These are phyloP conservation scores for Rhogogaster chlorosoma DNA, from an alignment of 2,888 invertebrate genomes.

Conservation along the genomic window DNA sequence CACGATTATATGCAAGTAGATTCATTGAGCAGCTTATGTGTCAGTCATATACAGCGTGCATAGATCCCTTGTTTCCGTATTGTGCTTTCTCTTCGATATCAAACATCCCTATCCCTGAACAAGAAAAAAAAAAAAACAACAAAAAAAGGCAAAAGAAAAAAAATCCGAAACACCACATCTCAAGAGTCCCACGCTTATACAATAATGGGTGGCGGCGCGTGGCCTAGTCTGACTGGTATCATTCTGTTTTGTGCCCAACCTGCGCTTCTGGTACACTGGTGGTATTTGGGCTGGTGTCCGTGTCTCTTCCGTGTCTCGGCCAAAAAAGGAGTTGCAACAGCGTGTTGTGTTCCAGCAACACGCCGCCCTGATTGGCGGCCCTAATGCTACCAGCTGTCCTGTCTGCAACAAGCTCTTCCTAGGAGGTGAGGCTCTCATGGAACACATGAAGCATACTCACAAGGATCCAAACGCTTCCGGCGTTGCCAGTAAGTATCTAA, in stretches of 20 bases:
- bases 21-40: slow-evolving; percentile 46
- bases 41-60: slow-evolving; percentile 33
- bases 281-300: slow-evolving; percentile 70
- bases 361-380: slow-evolving; percentile 94
- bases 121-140: background rate
- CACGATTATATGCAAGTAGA: background rate
- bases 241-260: slow-evolving; percentile 74
- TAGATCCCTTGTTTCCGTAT: slow-evolving; percentile 58
- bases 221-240: slow-evolving; percentile 72
- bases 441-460: slow-evolving; percentile 97
- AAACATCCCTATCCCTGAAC: background rate
- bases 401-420: slow-evolving; percentile 97
- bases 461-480: slow-evolving; percentile 95
- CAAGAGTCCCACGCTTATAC: slow-evolving; percentile 27
- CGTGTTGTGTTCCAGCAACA: slow-evolving; percentile 98
- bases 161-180: background rate
- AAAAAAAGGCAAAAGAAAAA: background rate
- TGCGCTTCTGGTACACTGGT: slow-evolving; percentile 74
- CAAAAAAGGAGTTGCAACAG: slow-evolving; percentile 89
- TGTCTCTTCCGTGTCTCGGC: slow-evolving; percentile 56
- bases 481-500: slow-evolving; percentile 90
- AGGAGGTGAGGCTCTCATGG: slow-evolving; percentile 95
- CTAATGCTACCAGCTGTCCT: slow-evolving; percentile 94
- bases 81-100: slow-evolving; percentile 55
- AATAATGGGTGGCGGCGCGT: slow-evolving; percentile 61